Evolutionary conservation across 2,888 invertebrate genomes (phyloP).

Genomic region (Trichopoda pennipes): DNA sequence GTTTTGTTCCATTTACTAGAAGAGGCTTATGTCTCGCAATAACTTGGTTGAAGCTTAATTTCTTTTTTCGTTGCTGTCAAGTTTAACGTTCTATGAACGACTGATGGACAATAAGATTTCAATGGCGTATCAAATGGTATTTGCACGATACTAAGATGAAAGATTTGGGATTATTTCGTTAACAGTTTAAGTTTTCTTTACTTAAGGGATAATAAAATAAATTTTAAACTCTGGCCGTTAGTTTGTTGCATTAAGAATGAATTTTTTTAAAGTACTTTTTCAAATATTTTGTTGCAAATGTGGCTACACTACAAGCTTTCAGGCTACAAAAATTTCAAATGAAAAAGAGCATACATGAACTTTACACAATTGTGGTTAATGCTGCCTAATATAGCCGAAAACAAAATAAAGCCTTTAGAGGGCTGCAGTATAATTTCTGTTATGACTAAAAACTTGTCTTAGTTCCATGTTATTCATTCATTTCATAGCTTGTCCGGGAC

Average conservation of each 20-base stretch:
- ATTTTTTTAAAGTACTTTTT: background rate
- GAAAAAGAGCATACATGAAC: too few species aligned
- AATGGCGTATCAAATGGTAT: slow-evolving; percentile 55
- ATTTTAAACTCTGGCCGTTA: background rate
- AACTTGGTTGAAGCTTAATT: slow-evolving; percentile 65
- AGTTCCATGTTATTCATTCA: too few species aligned
- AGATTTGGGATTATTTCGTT: slow-evolving; percentile 39
- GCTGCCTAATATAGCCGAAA: too few species aligned
- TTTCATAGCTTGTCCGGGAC: too few species aligned
- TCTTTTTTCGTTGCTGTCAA: slow-evolving; percentile 64
- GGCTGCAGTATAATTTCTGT: too few species aligned
- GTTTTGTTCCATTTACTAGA: slow-evolving; percentile 56
- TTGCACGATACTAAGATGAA: slow-evolving; percentile 35
- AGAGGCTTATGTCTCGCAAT: slow-evolving; percentile 66
- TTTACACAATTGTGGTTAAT: too few species aligned
- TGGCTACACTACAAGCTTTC: too few species aligned
- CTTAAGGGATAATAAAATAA: background rate
- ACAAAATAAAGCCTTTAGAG: too few species aligned
- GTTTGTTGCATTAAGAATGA: background rate
- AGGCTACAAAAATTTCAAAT: too few species aligned
- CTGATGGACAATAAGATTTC: slow-evolving; percentile 60
- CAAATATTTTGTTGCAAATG: too few species aligned
- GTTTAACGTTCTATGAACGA: slow-evolving; percentile 61
- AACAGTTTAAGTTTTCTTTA: slow-evolving; percentile 24
- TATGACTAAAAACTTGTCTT: too few species aligned